A percentile compares a stretch with the other conserved stretches of the same genome.
phyloP scores from a whole-genome alignment of 2,113 vertebrate species.

The Potamarius usumacintae region DNA sequence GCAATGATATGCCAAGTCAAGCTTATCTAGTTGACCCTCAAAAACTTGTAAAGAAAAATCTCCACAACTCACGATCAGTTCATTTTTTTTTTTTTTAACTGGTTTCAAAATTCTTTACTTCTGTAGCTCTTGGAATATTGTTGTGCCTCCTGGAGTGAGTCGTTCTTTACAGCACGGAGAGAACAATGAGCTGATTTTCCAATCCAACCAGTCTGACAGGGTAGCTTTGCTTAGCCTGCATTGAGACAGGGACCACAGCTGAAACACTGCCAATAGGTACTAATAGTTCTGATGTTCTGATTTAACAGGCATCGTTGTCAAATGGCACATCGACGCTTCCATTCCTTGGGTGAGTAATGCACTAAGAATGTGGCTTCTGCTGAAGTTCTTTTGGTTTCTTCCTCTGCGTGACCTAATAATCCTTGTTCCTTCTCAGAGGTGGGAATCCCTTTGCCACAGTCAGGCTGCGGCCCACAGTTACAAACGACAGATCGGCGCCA shows the following conservation, averaged over 20 bases:
- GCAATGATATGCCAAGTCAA: background rate
- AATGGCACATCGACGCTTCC: conserved; percentile 84
- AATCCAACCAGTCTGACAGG: conserved; percentile 65
- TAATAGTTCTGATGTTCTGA: conserved; percentile 48
- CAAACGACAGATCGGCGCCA: conserved; percentile 92
- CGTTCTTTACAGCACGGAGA: background rate
- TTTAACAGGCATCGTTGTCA: conserved; percentile 77
- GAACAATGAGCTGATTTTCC: conserved; percentile 52
- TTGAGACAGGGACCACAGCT: background rate
- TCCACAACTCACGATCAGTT: background rate
- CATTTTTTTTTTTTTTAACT: background rate
- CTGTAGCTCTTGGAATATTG: conserved; percentile 30
- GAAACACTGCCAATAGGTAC: conserved; percentile 15
- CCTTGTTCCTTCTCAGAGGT: conserved; percentile 73
- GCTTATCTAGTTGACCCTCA: background rate
- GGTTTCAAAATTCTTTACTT: conserved; percentile 58
- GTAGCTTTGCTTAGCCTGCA: background rate
- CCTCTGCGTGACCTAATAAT: background rate
- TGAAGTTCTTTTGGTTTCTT: background rate
- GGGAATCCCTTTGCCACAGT: conserved; percentile 94
- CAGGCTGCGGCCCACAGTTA: conserved; percentile 90
- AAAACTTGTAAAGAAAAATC: background rate
- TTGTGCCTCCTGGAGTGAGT: conserved; percentile 13
- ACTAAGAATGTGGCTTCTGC: background rate
- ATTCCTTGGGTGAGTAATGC: conserved; percentile 83